phyloP scores from a whole-genome alignment of 2,888 invertebrate genomes.

The Synanthedon tipuliformis region DNA sequence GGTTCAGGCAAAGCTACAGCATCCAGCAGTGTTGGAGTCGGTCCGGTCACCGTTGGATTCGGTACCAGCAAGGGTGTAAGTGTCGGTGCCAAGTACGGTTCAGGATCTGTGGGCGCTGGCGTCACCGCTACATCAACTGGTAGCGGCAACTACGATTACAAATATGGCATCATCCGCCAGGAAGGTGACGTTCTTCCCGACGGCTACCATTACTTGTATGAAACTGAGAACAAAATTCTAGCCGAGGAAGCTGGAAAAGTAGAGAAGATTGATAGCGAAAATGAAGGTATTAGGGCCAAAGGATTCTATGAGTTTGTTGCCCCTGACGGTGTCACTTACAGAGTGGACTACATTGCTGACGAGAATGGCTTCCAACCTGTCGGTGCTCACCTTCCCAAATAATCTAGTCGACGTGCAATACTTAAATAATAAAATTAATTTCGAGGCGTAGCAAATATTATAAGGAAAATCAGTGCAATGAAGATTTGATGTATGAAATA shows the following conservation, averaged over 20 bases:
- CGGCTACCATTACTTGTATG: slow-evolving; percentile 59
- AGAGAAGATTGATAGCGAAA: slow-evolving; percentile 39
- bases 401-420: slow-evolving; percentile 15
- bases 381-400: slow-evolving; percentile 46
- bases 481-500: background rate
- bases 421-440: background rate
- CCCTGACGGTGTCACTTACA: slow-evolving; percentile 57
- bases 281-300: slow-evolving; percentile 36
- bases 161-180: slow-evolving; percentile 54
- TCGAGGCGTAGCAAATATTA: background rate
- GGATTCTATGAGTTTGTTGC: slow-evolving; percentile 57
- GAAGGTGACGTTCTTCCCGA: slow-evolving; percentile 41
- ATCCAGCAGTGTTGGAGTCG: slow-evolving; percentile 1
- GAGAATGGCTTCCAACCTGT: slow-evolving; percentile 51
- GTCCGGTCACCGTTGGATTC: slow-evolving; percentile 1
- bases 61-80: slow-evolving; percentile 3
- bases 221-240: slow-evolving; percentile 62
- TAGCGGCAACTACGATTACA: slow-evolving; percentile 39
- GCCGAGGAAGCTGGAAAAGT: slow-evolving; percentile 54
- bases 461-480: background rate
- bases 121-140: slow-evolving; percentile 3
- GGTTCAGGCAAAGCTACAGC: slow-evolving; percentile 7
- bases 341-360: slow-evolving; percentile 60
- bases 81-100: background rate
- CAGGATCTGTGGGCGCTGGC: slow-evolving; percentile 2